A percentile compares a stretch with the other conserved stretches of the same genome.
phyloP scores from a whole-genome alignment of 92 coral and sea anemone genomes.

The Palythoa caribaeorum region DNA sequence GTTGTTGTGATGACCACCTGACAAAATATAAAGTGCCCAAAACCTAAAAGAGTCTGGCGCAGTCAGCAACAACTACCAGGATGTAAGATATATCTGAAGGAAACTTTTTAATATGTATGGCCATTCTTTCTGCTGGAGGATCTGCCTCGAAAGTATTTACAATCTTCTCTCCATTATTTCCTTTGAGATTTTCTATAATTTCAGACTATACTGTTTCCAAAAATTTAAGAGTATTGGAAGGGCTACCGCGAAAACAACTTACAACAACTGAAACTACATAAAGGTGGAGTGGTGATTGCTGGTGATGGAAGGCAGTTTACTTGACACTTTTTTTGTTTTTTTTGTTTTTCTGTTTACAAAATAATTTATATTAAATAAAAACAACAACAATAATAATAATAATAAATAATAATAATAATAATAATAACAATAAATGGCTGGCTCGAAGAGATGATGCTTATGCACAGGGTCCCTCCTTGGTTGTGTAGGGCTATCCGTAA shows the following conservation, averaged over 20 bases:
- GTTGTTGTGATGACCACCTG: constrained; percentile 47
- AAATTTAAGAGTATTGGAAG: neutral
- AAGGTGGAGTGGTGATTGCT: constrained; percentile 16
- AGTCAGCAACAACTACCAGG: constrained; percentile 45
- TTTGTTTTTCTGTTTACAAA: no score
- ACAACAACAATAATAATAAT: no score
- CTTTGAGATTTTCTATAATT: neutral
- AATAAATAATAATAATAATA: no score
- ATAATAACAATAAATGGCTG: no score
- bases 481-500: no score
- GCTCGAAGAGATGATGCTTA: no score
- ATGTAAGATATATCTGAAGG: constrained; percentile 50
- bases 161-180: neutral
- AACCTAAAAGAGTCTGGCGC: constrained; percentile 46
- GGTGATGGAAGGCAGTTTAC: constrained; percentile 4
- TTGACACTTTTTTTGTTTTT: neutral
- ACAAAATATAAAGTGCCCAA: constrained; percentile 45
- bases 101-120: constrained; percentile 39
- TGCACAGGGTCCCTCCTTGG: no score
- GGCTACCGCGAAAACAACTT: neutral
- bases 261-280: neutral
- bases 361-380: no score
- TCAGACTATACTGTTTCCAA: neutral
- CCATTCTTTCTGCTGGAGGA: constrained; percentile 29
- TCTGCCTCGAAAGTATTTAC: constrained; percentile 42